Percentiles rank a stretch among this genome's conserved stretches.
These are phyloP conservation scores for Mactromeris polynyma DNA, from an alignment of 2,888 invertebrate genomes.

Conservation along the genomic window DNA sequence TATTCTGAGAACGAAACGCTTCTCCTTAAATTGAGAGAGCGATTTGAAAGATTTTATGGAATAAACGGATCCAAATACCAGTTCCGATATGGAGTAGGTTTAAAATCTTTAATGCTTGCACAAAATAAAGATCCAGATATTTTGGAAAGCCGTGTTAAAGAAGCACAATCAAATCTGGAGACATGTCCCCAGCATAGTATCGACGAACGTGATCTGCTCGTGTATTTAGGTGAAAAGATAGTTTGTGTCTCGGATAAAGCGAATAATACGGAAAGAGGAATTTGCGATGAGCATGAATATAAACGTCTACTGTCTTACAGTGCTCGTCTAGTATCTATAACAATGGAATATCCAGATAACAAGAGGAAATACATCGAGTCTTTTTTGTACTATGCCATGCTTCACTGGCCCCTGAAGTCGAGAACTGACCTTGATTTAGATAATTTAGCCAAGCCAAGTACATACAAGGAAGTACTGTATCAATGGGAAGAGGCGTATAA, in stretches of 20 bases:
- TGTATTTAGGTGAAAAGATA: slow-evolving; percentile 39
- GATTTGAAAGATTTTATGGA: slow-evolving; percentile 47
- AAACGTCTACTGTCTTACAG: slow-evolving; percentile 27
- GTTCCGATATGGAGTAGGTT: slow-evolving; percentile 43
- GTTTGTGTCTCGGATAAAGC: slow-evolving; percentile 24
- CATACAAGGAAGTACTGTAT: slow-evolving; percentile 15
- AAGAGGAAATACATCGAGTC: slow-evolving; percentile 42
- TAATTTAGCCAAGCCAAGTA: neutral
- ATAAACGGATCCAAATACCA: neutral
- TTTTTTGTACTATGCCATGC: slow-evolving; percentile 48
- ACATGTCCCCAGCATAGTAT: neutral
- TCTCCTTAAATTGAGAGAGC: slow-evolving; percentile 33
- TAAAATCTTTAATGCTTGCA: slow-evolving; percentile 49
- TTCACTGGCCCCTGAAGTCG: slow-evolving; percentile 48
- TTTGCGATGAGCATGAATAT: slow-evolving; percentile 23
- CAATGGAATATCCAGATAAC: neutral
- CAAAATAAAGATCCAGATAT: slow-evolving; percentile 2
- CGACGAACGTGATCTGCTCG: slow-evolving; percentile 46
- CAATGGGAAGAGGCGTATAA: slow-evolving; percentile 48
- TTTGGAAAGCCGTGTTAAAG: slow-evolving; percentile 28
- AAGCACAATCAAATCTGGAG: slow-evolving; percentile 28
- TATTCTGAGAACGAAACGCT: slow-evolving; percentile 32
- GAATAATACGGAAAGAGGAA: neutral
- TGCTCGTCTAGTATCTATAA: neutral
- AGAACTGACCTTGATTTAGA: slow-evolving; percentile 21